Conservation (phyloP, 2,888 invertebrate species). For the Agelastica alni region DNA sequence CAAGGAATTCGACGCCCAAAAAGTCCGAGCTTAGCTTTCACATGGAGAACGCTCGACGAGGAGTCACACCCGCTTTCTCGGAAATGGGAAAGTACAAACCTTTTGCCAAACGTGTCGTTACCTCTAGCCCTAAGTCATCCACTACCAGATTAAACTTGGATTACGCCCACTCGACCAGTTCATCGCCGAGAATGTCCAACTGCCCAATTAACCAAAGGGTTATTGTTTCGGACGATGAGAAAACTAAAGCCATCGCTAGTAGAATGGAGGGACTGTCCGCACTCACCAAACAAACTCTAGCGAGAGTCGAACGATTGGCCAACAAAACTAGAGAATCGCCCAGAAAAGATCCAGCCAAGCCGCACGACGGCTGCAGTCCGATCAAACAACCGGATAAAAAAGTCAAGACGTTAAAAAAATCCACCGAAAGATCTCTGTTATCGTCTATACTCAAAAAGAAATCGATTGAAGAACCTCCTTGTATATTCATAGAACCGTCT, state of each 20-base stretch:
- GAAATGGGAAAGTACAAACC: slow-evolving; percentile 46
- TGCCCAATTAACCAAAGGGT: slow-evolving; percentile 13
- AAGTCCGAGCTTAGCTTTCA: slow-evolving; percentile 53
- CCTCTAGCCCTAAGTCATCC: slow-evolving; percentile 37
- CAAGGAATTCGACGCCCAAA: slow-evolving; percentile 30
- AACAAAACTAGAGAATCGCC: slow-evolving; percentile 53
- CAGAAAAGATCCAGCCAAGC: slow-evolving; percentile 33
- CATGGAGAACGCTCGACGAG: slow-evolving; percentile 55
- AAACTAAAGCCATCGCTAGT: slow-evolving; percentile 54
- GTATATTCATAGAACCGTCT: slow-evolving; percentile 22
- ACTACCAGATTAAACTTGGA: slow-evolving; percentile 25
- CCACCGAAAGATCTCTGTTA: slow-evolving; percentile 31
- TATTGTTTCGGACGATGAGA: slow-evolving; percentile 34
- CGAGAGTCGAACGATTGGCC: slow-evolving; percentile 67
- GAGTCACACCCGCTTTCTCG: slow-evolving; percentile 44
- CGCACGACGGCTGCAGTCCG: slow-evolving; percentile 25
- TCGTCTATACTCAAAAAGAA: slow-evolving; percentile 73
- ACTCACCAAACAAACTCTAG: slow-evolving; percentile 68
- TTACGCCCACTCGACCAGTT: slow-evolving; percentile 6
- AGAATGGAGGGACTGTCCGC: slow-evolving; percentile 69
- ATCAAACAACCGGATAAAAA: slow-evolving; percentile 27
- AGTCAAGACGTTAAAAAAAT: slow-evolving; percentile 21
- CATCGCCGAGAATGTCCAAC: slow-evolving; percentile 11
- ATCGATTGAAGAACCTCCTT: slow-evolving; percentile 58
- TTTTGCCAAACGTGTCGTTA: slow-evolving; percentile 34